Evolutionary conservation across 2,113 vertebrate genomes (phyloP).

Genomic region (Macquaria ambigua): DNA sequence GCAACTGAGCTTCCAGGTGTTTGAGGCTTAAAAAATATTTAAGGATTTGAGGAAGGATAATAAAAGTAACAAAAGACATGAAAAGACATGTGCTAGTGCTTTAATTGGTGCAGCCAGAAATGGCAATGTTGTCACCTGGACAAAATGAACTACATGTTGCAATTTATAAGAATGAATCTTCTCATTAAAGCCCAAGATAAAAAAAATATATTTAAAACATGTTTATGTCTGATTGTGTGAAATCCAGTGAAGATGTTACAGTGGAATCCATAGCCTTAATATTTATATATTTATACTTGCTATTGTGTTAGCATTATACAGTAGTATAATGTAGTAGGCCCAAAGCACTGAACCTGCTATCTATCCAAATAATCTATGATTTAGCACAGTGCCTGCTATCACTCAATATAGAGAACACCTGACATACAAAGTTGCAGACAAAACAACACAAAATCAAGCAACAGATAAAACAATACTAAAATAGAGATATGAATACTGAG

Average conservation of each 20-base stretch:
- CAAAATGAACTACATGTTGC: background rate
- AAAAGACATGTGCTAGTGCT: background rate
- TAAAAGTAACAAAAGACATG: background rate
- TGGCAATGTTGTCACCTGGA: background rate
- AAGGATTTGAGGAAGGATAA: background rate
- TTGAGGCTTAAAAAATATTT: background rate
- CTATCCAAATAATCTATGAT: background rate
- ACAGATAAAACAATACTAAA: background rate
- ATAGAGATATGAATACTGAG: background rate
- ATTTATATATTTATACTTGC: background rate
- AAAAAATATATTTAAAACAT: background rate
- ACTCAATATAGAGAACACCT: background rate
- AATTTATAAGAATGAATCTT: background rate
- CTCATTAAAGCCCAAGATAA: background rate
- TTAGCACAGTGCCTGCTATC: background rate
- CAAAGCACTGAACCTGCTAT: background rate
- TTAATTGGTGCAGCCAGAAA: background rate
- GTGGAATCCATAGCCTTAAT: background rate
- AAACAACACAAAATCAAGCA: background rate
- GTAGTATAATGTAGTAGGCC: background rate
- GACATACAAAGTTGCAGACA: background rate
- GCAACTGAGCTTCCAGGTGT: constrained; percentile 9
- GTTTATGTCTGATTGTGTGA: too few species aligned
- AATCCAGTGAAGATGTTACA: background rate
- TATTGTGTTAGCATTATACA: background rate